phyloP scores from a whole-genome alignment of 1,140 invertebrate genomes.

The Rhagoletis pomonella region DNA sequence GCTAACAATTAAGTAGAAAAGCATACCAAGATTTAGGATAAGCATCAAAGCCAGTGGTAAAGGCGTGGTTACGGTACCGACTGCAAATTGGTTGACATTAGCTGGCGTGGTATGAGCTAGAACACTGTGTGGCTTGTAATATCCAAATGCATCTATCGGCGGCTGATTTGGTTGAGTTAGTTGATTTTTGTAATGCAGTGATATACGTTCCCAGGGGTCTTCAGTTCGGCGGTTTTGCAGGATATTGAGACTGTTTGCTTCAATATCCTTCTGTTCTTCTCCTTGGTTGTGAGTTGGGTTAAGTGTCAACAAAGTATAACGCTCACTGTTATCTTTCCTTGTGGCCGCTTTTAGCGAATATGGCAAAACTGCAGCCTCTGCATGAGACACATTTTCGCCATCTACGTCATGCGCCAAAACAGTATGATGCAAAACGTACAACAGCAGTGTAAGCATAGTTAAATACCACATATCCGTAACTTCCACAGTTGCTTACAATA shows the following conservation, averaged over 20 bases:
- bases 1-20: background rate
- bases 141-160: background rate
- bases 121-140: constrained; percentile 4
- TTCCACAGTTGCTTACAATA: background rate
- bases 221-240: background rate
- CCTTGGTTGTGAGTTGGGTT: background rate
- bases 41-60: background rate
- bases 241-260: background rate
- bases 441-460: background rate
- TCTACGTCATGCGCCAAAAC: background rate
- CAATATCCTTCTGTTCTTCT: background rate
- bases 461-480: constrained; percentile 2
- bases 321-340: background rate
- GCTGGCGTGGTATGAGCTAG: background rate
- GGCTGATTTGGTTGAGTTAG: background rate
- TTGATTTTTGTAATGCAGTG: background rate
- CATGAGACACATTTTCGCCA: background rate
- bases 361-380: background rate
- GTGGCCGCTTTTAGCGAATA: constrained; percentile 27
- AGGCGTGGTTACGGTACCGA: background rate
- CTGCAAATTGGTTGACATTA: background rate
- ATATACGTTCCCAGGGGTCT: background rate
- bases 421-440: background rate
- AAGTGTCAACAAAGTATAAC: background rate
- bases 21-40: background rate